Percentiles rank a stretch among this genome's conserved stretches.
Evolutionary conservation across 2,888 invertebrate species (phyloP).

Genomic region (Platycnemis pennipes): DNA sequence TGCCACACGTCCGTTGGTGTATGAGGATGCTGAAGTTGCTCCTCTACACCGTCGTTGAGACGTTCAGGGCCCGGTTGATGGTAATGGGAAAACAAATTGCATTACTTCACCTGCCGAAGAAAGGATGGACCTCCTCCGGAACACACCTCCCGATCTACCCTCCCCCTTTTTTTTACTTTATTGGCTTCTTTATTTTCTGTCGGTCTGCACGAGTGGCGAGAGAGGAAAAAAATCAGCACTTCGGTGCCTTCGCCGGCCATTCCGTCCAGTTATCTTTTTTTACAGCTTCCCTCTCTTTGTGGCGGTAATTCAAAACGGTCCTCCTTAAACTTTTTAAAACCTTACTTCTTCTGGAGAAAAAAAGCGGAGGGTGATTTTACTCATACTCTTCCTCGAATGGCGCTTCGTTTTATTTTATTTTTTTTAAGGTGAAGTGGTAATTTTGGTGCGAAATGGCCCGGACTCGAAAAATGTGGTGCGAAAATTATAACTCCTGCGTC

Average conservation of each 20-base stretch:
- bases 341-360: neutral
- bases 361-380: neutral
- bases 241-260: neutral
- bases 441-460: neutral
- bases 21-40: neutral
- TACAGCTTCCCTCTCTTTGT: constrained; percentile 29
- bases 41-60: neutral
- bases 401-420: neutral
- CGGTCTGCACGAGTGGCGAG: neutral
- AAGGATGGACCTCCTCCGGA: neutral
- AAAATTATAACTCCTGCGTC: constrained; percentile 3
- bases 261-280: constrained; percentile 8
- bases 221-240: neutral
- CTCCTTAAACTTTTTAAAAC: constrained; percentile 24
- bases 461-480: neutral
- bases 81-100: constrained; percentile 32
- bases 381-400: neutral
- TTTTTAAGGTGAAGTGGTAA: neutral
- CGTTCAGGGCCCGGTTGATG: neutral
- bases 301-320: constrained; percentile 31
- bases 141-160: neutral
- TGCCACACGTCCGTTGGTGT: neutral
- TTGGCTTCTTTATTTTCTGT: constrained; percentile 11
- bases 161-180: neutral
- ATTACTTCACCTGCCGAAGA: neutral